Conservation (phyloP, 2,113 vertebrate genomes). For the Garra rufa region DNA sequence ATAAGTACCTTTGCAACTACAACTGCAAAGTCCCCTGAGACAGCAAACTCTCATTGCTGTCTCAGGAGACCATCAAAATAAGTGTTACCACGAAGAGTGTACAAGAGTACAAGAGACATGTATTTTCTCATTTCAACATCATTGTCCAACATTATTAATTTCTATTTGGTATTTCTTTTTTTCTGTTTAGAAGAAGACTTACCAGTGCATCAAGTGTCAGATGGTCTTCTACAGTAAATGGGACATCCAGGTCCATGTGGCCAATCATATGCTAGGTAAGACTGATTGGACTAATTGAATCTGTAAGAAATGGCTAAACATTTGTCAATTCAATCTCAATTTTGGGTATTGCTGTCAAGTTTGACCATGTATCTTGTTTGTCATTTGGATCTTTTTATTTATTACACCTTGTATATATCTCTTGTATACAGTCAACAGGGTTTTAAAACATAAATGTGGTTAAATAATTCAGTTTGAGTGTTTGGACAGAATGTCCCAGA, state of each 20-base stretch:
- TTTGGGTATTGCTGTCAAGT: not conserved
- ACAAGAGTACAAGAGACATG: not conserved
- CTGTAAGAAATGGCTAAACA: not conserved
- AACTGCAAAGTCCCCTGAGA: too few species aligned
- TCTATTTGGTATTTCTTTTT: not conserved
- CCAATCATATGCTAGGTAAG: constrained; percentile 99
- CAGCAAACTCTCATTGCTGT: not conserved
- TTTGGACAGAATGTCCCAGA: not conserved
- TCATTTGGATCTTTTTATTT: not conserved
- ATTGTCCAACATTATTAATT: not conserved
- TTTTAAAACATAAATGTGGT: not conserved
- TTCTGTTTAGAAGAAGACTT: constrained; percentile 93
- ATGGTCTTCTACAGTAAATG: constrained; percentile 99
- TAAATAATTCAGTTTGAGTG: not conserved
- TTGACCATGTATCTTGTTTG: not conserved
- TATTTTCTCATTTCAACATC: not conserved
- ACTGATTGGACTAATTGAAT: constrained; percentile 29
- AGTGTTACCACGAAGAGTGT: not conserved
- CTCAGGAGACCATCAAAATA: not conserved
- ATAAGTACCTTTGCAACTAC: not conserved
- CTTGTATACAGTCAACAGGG: not conserved
- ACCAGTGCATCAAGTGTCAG: constrained; percentile 99
- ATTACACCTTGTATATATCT: not conserved
- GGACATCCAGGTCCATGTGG: constrained; percentile 99
- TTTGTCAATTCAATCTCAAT: not conserved